Evolutionary conservation across 2,113 vertebrate species (phyloP).

Genomic region (Odocoileus virginianus): DNA sequence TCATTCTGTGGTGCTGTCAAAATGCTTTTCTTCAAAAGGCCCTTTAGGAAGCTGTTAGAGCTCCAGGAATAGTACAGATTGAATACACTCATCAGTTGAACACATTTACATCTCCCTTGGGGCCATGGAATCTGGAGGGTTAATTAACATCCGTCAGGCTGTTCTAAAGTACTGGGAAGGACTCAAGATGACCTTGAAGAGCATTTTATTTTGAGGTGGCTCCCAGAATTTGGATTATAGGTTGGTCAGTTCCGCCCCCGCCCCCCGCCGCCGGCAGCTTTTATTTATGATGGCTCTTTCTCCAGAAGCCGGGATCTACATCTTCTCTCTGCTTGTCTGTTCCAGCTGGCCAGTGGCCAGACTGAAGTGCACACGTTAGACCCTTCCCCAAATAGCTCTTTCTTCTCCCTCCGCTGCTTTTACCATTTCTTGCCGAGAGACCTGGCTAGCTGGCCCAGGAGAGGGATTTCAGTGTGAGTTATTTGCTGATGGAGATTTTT

Average conservation of each 20-base stretch:
- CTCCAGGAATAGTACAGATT: background rate
- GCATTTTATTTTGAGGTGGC: background rate
- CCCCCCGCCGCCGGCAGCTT: background rate
- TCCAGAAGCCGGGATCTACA: background rate
- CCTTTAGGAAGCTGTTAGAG: background rate
- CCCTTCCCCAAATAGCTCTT: background rate
- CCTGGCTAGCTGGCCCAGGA: background rate
- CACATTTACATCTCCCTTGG: background rate
- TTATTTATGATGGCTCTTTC: background rate
- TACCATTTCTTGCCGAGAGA: background rate
- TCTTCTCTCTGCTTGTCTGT: background rate
- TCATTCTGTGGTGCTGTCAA: background rate
- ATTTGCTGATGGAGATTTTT: background rate
- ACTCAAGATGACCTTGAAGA: slow-evolving; percentile 11
- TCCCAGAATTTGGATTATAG: background rate
- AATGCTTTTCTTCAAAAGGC: background rate
- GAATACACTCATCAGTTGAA: background rate
- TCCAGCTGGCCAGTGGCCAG: background rate
- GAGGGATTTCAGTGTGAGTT: background rate
- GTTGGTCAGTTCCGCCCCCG: background rate
- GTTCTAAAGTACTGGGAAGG: background rate
- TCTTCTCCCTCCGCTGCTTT: background rate
- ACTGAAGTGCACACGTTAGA: background rate
- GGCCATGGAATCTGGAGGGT: background rate
- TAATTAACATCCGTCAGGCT: slow-evolving; percentile 6